These are phyloP conservation scores for Monarcha castaneiventris DNA, from an alignment of 2,113 vertebrate genomes.

Conservation along the genomic window DNA sequence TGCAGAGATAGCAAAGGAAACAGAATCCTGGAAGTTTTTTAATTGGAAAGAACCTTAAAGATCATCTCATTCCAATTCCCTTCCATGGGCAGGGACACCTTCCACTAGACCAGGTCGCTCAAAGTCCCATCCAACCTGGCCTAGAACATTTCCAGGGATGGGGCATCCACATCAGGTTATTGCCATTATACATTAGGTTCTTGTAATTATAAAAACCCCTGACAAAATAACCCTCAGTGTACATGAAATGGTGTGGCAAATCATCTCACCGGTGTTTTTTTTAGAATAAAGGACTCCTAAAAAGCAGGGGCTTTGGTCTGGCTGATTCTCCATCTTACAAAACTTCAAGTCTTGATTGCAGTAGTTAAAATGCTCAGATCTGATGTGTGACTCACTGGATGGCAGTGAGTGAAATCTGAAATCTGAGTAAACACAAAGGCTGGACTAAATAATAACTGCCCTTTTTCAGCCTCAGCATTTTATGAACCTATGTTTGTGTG, in stretches of 20 bases:
- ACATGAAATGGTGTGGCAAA: neutral
- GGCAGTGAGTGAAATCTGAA: neutral
- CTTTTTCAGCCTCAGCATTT: neutral
- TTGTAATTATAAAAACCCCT: neutral
- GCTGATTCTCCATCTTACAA: neutral
- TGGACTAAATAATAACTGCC: neutral
- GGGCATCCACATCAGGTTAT: neutral
- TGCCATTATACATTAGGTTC: neutral
- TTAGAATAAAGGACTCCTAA: neutral
- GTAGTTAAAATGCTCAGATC: neutral
- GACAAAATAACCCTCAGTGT: neutral
- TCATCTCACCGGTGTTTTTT: neutral
- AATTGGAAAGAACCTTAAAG: neutral
- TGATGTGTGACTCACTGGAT: neutral
- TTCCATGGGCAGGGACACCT: neutral
- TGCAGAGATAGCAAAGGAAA: neutral
- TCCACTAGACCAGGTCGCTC: accelerated
- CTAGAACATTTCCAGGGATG: neutral
- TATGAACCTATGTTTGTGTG: neutral
- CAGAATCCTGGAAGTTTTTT: neutral
- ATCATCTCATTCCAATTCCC: neutral
- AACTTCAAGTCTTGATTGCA: neutral
- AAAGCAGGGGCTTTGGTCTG: neutral
- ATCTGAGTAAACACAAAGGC: neutral
- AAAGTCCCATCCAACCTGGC: neutral